These are phyloP conservation scores for Drosophila parvula DNA, from an alignment of 1,140 invertebrate genomes.

Conservation along the genomic window DNA sequence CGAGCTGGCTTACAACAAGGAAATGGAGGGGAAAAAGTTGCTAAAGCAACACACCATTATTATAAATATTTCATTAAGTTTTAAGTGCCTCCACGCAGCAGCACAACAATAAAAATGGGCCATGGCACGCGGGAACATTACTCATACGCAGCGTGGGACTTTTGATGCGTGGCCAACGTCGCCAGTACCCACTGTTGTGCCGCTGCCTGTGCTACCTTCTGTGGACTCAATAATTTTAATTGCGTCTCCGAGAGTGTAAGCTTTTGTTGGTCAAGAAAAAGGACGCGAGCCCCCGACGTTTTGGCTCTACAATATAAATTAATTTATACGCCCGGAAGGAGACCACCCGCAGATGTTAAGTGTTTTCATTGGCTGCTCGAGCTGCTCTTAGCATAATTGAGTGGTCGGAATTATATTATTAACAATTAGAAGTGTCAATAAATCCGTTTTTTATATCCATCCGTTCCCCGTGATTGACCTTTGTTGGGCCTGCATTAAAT, in stretches of 20 bases:
- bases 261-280: constrained; percentile 12
- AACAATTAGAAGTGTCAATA: constrained; percentile 74
- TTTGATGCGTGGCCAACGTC: constrained; percentile 46
- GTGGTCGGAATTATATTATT: constrained; percentile 57
- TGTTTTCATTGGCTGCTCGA: constrained; percentile 59
- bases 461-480: not conserved
- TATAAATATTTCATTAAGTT: constrained; percentile 82
- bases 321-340: constrained; percentile 54
- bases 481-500: not conserved
- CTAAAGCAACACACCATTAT: constrained; percentile 68
- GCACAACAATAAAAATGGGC: constrained; percentile 71
- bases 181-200: constrained; percentile 19
- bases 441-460: constrained; percentile 35
- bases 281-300: not conserved
- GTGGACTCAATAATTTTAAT: constrained; percentile 72
- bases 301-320: constrained; percentile 50
- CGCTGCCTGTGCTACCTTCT: constrained; percentile 15
- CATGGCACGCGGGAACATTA: constrained; percentile 55
- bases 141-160: constrained; percentile 74
- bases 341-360: constrained; percentile 47
- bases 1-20: constrained; percentile 10
- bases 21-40: constrained; percentile 53
- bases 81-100: constrained; percentile 72
- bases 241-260: constrained; percentile 32
- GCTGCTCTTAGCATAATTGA: constrained; percentile 75